Percentiles rank a stretch among this genome's conserved stretches.
Conservation (phyloP, 2,113 vertebrate species). For the Delphinus delphis region DNA sequence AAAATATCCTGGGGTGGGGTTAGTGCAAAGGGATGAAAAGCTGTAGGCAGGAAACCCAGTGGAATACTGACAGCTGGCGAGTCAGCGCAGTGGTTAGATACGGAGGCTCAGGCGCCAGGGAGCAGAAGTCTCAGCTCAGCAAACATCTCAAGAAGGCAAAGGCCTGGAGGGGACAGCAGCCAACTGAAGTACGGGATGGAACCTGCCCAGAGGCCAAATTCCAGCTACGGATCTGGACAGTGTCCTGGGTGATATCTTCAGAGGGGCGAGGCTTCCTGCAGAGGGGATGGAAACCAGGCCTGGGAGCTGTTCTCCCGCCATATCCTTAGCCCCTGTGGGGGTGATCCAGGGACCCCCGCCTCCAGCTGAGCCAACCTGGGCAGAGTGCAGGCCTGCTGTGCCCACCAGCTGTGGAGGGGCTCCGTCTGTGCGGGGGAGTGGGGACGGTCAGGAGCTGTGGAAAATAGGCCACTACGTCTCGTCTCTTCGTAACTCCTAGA, state of each 20-base stretch:
- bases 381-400: not conserved
- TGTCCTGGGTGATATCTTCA: not conserved
- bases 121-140: slow-evolving; percentile 41
- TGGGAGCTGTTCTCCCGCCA: not conserved
- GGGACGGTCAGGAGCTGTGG: not conserved
- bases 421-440: not conserved
- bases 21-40: not conserved
- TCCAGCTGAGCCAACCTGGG: not conserved
- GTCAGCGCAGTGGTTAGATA: not conserved
- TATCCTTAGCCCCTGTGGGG: not conserved
- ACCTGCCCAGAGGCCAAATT: slow-evolving; percentile 57
- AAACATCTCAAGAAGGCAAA: slow-evolving; percentile 56
- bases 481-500: not conserved
- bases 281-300: not conserved
- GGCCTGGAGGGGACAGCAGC: slow-evolving; percentile 7
- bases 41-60: not conserved
- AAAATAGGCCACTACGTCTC: not conserved
- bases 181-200: not conserved
- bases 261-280: not conserved
- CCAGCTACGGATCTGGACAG: slow-evolving; percentile 46
- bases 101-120: not conserved
- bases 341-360: not conserved
- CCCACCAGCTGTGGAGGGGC: not conserved
- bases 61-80: not conserved
- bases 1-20: not conserved